Evolutionary conservation across 1,140 invertebrate genomes (phyloP).

Genomic region (Saccostrea echinata): DNA sequence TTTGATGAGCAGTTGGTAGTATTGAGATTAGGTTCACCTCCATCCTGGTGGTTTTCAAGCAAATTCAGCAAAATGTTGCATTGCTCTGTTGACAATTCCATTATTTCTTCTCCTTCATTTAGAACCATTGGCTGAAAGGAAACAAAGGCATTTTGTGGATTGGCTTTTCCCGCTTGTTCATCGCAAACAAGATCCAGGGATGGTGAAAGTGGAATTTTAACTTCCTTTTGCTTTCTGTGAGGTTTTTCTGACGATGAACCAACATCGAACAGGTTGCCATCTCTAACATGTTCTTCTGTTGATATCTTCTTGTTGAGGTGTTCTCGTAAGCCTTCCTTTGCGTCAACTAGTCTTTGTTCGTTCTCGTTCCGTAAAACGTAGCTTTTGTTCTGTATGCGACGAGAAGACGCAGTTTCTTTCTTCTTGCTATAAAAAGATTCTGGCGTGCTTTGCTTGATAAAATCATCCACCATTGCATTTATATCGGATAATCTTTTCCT

Average conservation of each 20-base stretch:
- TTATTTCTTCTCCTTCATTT: not conserved
- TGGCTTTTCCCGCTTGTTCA: not conserved
- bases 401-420: not conserved
- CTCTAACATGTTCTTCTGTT: not conserved
- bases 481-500: not conserved
- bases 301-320: not conserved
- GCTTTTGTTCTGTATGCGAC: not conserved
- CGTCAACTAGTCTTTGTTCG: not conserved
- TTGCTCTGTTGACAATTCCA: not conserved
- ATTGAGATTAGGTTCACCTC: not conserved
- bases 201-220: not conserved
- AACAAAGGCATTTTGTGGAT: not conserved
- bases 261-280: not conserved
- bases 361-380: not conserved
- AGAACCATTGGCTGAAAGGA: not conserved
- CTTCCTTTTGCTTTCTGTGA: not conserved
- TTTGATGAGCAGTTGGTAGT: not conserved
- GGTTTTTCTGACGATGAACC: not conserved
- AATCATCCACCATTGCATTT: not conserved
- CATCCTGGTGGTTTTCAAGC: not conserved
- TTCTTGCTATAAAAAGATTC: not conserved
- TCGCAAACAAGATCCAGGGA: not conserved
- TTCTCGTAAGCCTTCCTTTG: not conserved
- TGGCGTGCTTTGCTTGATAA: not conserved
- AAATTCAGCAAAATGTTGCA: not conserved